Evolutionary conservation across 2,888 invertebrate genomes (phyloP).

Genomic region (Eristalinus sepulchralis): DNA sequence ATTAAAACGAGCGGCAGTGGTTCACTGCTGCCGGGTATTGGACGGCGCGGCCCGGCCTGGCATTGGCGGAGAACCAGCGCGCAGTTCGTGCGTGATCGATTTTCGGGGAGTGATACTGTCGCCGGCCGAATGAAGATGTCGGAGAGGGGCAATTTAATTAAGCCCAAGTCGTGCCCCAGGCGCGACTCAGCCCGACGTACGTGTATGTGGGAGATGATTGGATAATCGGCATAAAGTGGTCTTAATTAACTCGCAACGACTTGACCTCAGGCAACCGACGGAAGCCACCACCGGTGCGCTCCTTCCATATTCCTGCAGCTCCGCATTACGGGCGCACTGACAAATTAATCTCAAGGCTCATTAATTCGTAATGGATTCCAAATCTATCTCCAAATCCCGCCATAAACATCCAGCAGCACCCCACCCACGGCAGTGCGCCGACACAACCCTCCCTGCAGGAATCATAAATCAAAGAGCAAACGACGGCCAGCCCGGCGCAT

Average conservation of each 20-base stretch:
- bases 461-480: constrained; percentile 59
- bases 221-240: constrained; percentile 56
- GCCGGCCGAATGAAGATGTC: constrained; percentile 59
- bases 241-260: constrained; percentile 48
- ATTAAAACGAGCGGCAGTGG: constrained; percentile 47
- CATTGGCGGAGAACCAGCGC: constrained; percentile 13
- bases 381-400: constrained; percentile 59
- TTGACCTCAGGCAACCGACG: not conserved
- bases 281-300: not conserved
- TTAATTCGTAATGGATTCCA: constrained; percentile 66
- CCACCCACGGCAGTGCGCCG: constrained; percentile 23
- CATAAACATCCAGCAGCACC: constrained; percentile 42
- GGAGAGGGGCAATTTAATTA: constrained; percentile 69
- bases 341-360: constrained; percentile 71
- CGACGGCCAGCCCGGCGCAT: constrained; percentile 21
- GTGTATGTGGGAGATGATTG: constrained; percentile 47
- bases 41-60: not conserved
- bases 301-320: not conserved
- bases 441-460: not conserved
- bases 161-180: constrained; percentile 65
- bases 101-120: constrained; percentile 63
- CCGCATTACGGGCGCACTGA: constrained; percentile 35
- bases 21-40: not conserved
- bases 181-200: constrained; percentile 40
- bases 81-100: constrained; percentile 64